Percentiles rank a stretch among this genome's conserved stretches.
Conservation (phyloP, 1,140 invertebrate genomes). For the Thaumetopoea pityocampa region DNA sequence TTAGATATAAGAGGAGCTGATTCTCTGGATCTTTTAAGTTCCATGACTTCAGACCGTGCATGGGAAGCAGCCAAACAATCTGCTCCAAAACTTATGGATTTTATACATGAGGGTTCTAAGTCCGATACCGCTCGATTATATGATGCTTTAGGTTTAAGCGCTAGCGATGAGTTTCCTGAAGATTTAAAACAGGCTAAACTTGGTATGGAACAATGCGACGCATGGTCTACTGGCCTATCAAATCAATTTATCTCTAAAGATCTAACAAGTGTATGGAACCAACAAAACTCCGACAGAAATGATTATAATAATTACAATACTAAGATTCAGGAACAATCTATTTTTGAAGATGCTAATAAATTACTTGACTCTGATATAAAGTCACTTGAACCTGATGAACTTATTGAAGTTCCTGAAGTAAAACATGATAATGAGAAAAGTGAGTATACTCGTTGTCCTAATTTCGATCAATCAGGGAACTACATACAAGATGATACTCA, state of each 20-base stretch:
- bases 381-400: slow-evolving; percentile 32
- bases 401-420: slow-evolving; percentile 22
- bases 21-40: slow-evolving; percentile 49
- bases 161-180: slow-evolving; percentile 40
- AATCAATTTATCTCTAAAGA: slow-evolving; percentile 34
- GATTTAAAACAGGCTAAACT: slow-evolving; percentile 43
- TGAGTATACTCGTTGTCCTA: slow-evolving; percentile 42
- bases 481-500: slow-evolving; percentile 54
- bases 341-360: slow-evolving; percentile 34
- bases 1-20: slow-evolving; percentile 45
- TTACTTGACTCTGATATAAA: slow-evolving; percentile 30
- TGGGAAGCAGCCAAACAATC: slow-evolving; percentile 73
- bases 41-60: slow-evolving; percentile 63
- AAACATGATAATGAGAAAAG: slow-evolving; percentile 37
- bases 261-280: slow-evolving; percentile 39
- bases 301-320: slow-evolving; percentile 21
- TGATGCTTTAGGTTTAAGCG: slow-evolving; percentile 54
- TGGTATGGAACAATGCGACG: slow-evolving; percentile 30
- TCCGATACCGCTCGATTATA: slow-evolving; percentile 63
- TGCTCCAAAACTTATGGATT: slow-evolving; percentile 69
- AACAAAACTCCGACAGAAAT: slow-evolving; percentile 22
- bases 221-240: slow-evolving; percentile 33
- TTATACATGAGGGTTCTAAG: slow-evolving; percentile 62
- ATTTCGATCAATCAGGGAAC: slow-evolving; percentile 63
- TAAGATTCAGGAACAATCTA: slow-evolving; percentile 31